A percentile compares a stretch with the other conserved stretches of the same genome.
Conservation (phyloP, 2,113 vertebrate genomes). For the Ariopsis seemanni region DNA sequence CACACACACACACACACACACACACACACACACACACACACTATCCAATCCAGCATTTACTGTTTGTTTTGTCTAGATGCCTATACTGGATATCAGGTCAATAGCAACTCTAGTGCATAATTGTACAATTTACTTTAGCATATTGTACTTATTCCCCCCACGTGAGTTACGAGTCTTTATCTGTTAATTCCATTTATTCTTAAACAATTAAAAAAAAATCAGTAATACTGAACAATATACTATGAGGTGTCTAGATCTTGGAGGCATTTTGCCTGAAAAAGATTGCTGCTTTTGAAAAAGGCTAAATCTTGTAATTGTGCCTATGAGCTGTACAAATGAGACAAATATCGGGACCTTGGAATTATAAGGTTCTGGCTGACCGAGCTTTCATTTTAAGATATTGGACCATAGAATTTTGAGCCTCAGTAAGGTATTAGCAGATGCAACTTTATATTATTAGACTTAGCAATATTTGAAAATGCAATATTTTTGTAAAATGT, state of each 20-base stretch:
- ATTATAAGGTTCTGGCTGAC: not conserved
- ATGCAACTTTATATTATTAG: not conserved
- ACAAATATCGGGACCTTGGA: not conserved
- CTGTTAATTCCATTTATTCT: not conserved
- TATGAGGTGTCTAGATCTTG: not conserved
- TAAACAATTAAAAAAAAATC: not conserved
- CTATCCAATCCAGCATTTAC: not conserved
- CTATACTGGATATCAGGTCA: not conserved
- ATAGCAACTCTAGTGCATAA: not conserved
- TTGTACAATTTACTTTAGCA: not conserved
- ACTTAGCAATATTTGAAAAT: not conserved
- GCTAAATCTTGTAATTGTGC: not conserved
- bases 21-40: too few relatives aligned
- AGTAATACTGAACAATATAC: not conserved
- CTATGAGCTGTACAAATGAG: not conserved
- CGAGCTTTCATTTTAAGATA: not conserved
- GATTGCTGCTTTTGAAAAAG: not conserved
- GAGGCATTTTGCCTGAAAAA: not conserved
- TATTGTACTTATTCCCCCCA: not conserved
- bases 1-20: too few relatives aligned
- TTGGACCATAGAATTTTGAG: not conserved
- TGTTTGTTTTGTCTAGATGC: not conserved
- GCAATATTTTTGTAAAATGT: not conserved
- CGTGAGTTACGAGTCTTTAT: not conserved
- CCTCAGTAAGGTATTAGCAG: not conserved